These are phyloP conservation scores for Microplitis demolitor DNA, from an alignment of 1,140 invertebrate genomes.

Conservation along the genomic window DNA sequence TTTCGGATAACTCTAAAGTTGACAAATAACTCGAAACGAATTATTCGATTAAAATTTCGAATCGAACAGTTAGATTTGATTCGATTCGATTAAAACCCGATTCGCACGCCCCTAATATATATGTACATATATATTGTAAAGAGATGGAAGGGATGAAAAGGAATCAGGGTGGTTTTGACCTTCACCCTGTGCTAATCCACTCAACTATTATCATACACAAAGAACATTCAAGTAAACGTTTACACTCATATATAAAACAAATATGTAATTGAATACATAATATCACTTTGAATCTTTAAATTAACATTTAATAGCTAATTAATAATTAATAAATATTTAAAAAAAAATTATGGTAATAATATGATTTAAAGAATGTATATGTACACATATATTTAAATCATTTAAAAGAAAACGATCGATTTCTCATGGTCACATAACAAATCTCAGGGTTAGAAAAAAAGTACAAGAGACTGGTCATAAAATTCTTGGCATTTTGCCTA, in stretches of 20 bases:
- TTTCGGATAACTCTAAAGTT: no score
- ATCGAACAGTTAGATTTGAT: neutral
- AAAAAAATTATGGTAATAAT: no score
- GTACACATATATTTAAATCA: neutral
- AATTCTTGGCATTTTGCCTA: slow-evolving; percentile 33
- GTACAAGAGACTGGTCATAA: slow-evolving; percentile 24
- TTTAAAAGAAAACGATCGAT: slow-evolving; percentile 22
- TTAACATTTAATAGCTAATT: no score
- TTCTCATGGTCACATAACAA: slow-evolving; percentile 24
- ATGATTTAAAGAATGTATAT: no score
- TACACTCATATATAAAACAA: slow-evolving; percentile 5
- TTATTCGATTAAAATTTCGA: no score
- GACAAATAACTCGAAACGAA: no score
- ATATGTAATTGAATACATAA: no score
- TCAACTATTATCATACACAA: slow-evolving; percentile 47
- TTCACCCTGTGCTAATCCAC: slow-evolving; percentile 55
- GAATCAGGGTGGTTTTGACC: slow-evolving; percentile 36
- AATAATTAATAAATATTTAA: no score
- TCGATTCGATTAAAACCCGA: neutral
- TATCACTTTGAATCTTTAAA: no score
- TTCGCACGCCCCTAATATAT: no score
- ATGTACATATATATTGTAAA: neutral
- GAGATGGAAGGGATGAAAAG: neutral
- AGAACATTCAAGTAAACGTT: slow-evolving; percentile 17
- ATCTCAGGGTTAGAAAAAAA: slow-evolving; percentile 15